Evolutionary conservation across 2,113 vertebrate species (phyloP).

Genomic region (Hypocryptadius cinnamomeus): DNA sequence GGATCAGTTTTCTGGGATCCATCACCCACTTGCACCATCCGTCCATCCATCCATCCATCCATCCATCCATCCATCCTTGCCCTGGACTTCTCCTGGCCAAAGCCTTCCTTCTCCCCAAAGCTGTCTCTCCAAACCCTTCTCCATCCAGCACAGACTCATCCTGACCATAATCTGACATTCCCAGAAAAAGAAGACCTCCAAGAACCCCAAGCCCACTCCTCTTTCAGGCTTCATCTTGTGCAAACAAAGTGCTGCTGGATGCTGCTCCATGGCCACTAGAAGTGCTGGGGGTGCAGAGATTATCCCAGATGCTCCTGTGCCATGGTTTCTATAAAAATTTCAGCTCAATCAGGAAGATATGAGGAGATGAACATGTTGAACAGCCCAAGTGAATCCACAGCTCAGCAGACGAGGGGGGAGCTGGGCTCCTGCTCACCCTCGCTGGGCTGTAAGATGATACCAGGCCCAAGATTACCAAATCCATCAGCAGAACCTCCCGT

Average conservation of each 20-base stretch:
- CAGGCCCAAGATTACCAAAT: neutral
- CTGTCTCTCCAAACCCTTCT: too few relatives aligned
- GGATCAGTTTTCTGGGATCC: neutral
- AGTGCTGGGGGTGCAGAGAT: fast-evolving
- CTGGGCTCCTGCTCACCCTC: neutral
- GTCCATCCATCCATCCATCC: neutral
- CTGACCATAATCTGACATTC: neutral
- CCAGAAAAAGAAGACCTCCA: neutral
- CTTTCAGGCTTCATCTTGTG: neutral
- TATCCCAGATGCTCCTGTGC: fast-evolving
- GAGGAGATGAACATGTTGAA: fast-evolving
- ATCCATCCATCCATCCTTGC: neutral
- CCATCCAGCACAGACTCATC: neutral
- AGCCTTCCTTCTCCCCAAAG: neutral
- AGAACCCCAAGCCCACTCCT: neutral
- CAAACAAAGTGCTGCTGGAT: neutral
- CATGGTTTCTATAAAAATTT: neutral
- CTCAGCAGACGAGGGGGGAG: fast-evolving
- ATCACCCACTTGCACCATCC: neutral
- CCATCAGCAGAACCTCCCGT: neutral
- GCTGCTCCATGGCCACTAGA: fast-evolving
- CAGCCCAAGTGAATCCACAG: neutral
- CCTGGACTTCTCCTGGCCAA: neutral
- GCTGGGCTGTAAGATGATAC: neutral
- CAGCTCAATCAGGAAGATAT: neutral